These are phyloP conservation scores for Trissolcus japonicus DNA, from an alignment of 2,888 invertebrate genomes.

Conservation along the genomic window DNA sequence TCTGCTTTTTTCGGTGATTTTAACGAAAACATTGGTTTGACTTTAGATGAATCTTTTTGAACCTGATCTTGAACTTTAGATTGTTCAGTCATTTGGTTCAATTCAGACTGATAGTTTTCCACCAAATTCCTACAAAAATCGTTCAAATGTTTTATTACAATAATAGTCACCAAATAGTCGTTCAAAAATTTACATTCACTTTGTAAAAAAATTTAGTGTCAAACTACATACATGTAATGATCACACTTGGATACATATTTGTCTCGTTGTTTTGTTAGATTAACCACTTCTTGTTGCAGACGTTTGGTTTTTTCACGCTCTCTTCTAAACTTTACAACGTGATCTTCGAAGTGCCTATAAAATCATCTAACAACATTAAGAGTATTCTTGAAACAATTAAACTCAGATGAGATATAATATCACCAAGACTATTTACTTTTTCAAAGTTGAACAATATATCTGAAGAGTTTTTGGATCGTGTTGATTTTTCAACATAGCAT, in stretches of 20 bases:
- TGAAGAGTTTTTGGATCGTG: slow-evolving; percentile 5
- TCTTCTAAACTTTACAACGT: background rate
- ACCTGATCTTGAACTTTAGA: background rate
- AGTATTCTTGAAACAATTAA: background rate
- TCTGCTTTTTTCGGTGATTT: background rate
- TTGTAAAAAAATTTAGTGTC: no score
- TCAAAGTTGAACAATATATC: slow-evolving; percentile 13
- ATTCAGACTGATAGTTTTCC: background rate
- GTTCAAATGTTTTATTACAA: background rate
- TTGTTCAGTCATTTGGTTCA: background rate
- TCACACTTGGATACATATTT: background rate
- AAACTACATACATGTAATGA: background rate
- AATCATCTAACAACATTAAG: background rate
- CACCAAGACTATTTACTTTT: slow-evolving; percentile 11
- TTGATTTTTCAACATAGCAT: slow-evolving; percentile 6
- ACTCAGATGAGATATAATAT: background rate
- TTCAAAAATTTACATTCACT: no score
- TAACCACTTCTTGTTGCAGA: background rate
- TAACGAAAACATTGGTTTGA: no score
- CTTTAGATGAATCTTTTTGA: background rate
- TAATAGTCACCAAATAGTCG: background rate
- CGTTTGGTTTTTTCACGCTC: background rate
- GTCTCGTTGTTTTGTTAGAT: slow-evolving; percentile 2
- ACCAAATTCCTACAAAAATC: background rate
- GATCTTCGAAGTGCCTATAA: background rate